Base-by-base conservation (phyloP, 2,888 invertebrate genomes). In the Archips crataeganus region DNA sequence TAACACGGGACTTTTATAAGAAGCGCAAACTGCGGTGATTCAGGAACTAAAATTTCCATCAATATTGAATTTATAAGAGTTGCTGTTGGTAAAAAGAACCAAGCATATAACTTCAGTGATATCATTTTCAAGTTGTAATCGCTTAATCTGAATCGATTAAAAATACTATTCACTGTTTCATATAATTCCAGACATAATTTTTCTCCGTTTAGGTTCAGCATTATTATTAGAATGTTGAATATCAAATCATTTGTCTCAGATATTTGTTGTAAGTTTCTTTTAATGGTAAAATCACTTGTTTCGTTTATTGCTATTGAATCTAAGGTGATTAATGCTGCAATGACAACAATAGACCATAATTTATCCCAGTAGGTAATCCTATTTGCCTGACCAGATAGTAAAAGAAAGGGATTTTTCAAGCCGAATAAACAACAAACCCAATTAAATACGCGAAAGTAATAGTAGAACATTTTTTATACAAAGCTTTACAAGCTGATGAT, bases 1-100 rank as follows among this genome's bases (percentile, higher is more conserved):
- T 84, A 87, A 9, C 81, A 78, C 2, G 89, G 90, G 59, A 88
- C 82, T 76, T 82, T 83, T 64, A 85, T 78, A 5, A 88, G 4
- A 65, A 87, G 70, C 10, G 81, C 75, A 60, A 77, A 83, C 45
- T 79, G 80, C 0, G 88, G 85, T 10, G 84, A 80, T 57, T 77
- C 60, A 8, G 68, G 75, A 23, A 75, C 75, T 5, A 82, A 0
- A 23, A 87, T 74, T 79, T 89, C 90, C 63, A 84, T 42, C 23
- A 80, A 69, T 45, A 85, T 80, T 4, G 80, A 66, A 6, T 78
- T 59, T 0, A 82, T 13, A 63, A 83, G 85, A 15, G 82, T 49
- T 0, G 76, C 2, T 39, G 76, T 72, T 0, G 81, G 76, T 15
- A 82, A 61, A 5, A 70, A 77, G 69, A 85, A 79, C 84, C 84